Base-by-base conservation (phyloP, 2,797 vertebrate species). In the Limosa lapponica region DNA sequence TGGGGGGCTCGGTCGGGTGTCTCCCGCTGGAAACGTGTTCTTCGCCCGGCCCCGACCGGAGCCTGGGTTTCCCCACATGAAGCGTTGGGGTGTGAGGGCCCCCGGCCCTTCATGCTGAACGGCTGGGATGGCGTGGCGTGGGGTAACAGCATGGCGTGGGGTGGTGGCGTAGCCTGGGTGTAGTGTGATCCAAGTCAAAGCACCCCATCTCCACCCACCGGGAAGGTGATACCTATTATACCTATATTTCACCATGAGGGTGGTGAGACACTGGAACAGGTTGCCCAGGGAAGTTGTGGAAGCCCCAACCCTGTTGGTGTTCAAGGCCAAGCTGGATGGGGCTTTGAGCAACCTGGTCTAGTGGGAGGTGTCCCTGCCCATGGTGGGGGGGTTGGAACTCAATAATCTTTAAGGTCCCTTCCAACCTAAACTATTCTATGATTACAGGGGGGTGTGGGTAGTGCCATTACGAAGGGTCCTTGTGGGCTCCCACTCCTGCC, bases 151-250 rank as follows among this genome's bases (percentile, higher is more conserved):
- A 3, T 0, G 4, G 36, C 6, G 2, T 14, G 30, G 19, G 34
- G 14, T 2, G 1, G 17, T 2, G 2, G 49, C 3, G 5, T 2
- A 2, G 20, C 17, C 1, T 2, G 59, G 17, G 13, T 28, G 37
- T 32, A 0, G 30, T 1, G 16, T 1, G 44, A 18, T 1, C 28
- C 62, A 1, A 62, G 27, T 16, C 1, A 20, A 27, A 61, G 49
- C 0, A 4, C 34, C 11, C 17, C 27, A 2, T 20, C 34, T 13
- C 9, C 36, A 1, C 7, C 25, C 16, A 1, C 0, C 2, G 2
- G 36, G 41, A 55, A 8, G 82, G 90, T 9, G 5, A 9, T 4
- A 4, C 8, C 2, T 28, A 12, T 17, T 27, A 16, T 7, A 37
- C 57, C 15, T 37, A 5, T 37, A 8, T 59, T 59, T 59, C 57